These are phyloP conservation scores for Macaria notata DNA, from an alignment of 2,888 invertebrate species.

Conservation along the genomic window DNA sequence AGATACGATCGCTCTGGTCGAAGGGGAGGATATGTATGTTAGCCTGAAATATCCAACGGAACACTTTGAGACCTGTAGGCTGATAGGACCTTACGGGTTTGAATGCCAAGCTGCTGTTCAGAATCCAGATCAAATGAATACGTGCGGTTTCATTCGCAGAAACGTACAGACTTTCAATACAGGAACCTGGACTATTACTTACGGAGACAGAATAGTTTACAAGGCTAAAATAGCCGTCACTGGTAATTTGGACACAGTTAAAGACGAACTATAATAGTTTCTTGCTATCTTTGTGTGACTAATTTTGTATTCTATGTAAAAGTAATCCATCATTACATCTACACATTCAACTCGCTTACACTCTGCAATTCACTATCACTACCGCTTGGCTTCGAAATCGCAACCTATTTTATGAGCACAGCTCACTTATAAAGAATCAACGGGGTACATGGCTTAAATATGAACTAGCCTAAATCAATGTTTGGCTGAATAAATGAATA, in stretches of 20 bases:
- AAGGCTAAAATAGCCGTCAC: conserved; percentile 48
- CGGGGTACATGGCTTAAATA: too few relatives aligned
- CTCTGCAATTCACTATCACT: not conserved
- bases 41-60: conserved; percentile 47
- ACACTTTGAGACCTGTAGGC: conserved; percentile 50
- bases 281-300: too few relatives aligned
- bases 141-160: conserved; percentile 54
- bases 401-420: too few relatives aligned
- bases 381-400: conserved; percentile 6
- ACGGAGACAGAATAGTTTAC: conserved; percentile 49
- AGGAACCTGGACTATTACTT: conserved; percentile 60
- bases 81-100: conserved; percentile 44
- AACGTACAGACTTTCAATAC: conserved; percentile 37
- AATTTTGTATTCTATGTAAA: too few relatives aligned
- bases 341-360: too few relatives aligned
- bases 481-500: too few relatives aligned
- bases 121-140: conserved; percentile 38
- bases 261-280: too few relatives aligned
- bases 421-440: too few relatives aligned
- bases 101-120: conserved; percentile 28
- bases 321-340: too few relatives aligned
- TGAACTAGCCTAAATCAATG: too few relatives aligned
- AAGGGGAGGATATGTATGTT: conserved; percentile 55
- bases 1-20: conserved; percentile 40
- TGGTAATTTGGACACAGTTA: conserved; percentile 42